These are phyloP conservation scores for Sebastes glaucus DNA, from an alignment of 2,797 vertebrate species.

Conservation along the genomic window DNA sequence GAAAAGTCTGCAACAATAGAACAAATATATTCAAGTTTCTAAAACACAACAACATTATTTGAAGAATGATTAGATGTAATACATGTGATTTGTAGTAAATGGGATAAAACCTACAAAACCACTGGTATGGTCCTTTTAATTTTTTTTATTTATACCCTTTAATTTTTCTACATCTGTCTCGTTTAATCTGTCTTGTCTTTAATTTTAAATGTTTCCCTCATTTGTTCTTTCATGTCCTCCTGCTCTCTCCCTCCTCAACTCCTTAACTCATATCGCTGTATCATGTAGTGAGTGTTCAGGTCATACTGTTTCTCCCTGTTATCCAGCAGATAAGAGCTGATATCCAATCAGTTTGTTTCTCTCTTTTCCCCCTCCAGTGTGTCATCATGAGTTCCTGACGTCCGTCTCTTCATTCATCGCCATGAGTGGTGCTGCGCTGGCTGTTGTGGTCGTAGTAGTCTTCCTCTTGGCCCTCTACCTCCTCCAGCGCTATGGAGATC, in stretches of 20 bases:
- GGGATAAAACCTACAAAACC: neutral
- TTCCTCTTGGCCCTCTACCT: constrained; percentile 93
- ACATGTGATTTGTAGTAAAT: neutral
- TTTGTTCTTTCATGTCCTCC: neutral
- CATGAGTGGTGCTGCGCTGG: constrained; percentile 89
- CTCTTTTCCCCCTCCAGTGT: neutral
- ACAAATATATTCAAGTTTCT: neutral
- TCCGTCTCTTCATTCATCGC: constrained; percentile 5
- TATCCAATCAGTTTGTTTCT: neutral
- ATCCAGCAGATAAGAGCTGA: constrained; percentile 16
- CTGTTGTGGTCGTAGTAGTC: constrained; percentile 88
- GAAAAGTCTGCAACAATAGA: neutral
- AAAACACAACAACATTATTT: neutral
- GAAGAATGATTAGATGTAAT: neutral
- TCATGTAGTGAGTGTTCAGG: neutral
- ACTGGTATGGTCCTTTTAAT: neutral
- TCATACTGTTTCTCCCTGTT: neutral
- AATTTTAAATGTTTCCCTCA: neutral
- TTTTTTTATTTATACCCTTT: too few species aligned
- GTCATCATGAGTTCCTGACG: constrained; percentile 48
- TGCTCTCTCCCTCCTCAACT: neutral
- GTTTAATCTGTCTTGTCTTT: neutral
- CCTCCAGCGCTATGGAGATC: constrained; percentile 92
- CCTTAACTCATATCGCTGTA: neutral
- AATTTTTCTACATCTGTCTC: neutral